These are phyloP conservation scores for Narcine bancroftii DNA, from an alignment of 2,113 vertebrate species.

Conservation along the genomic window DNA sequence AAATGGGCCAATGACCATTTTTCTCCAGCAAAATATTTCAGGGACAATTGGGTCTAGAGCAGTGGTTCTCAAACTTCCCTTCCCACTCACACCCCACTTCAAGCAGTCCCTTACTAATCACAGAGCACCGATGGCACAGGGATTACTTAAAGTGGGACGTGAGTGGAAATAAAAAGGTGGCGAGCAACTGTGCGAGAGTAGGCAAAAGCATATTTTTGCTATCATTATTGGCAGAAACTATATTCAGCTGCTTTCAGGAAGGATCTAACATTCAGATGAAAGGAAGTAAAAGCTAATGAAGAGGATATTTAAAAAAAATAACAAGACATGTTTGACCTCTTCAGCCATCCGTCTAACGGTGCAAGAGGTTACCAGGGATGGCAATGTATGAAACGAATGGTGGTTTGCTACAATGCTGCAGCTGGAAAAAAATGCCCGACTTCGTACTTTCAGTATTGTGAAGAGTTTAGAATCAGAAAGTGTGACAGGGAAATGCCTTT, in stretches of 20 bases:
- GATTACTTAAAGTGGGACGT: too few species aligned
- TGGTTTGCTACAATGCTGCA: background rate
- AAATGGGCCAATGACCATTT: too few species aligned
- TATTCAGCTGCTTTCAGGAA: slow-evolving; percentile 36
- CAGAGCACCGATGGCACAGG: too few species aligned
- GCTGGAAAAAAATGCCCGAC: slow-evolving; percentile 8
- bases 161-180: too few species aligned
- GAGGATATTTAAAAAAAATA: slow-evolving; percentile 22
- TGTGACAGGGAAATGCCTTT: slow-evolving; percentile 50
- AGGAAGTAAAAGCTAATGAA: slow-evolving; percentile 30
- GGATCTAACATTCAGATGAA: slow-evolving; percentile 37
- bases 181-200: too few species aligned
- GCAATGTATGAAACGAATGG: slow-evolving; percentile 14
- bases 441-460: slow-evolving; percentile 8
- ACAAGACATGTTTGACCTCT: slow-evolving; percentile 13
- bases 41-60: too few species aligned
- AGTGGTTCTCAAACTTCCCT: too few species aligned
- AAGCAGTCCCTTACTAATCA: too few species aligned
- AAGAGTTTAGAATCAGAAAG: slow-evolving; percentile 38
- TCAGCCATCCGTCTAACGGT: background rate
- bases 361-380: background rate
- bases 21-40: too few species aligned
- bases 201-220: slow-evolving; percentile 17
- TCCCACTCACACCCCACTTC: too few species aligned
- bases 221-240: slow-evolving; percentile 35